Evolutionary conservation across 2,113 vertebrate species (phyloP).

Genomic region (Cavia porcellus): DNA sequence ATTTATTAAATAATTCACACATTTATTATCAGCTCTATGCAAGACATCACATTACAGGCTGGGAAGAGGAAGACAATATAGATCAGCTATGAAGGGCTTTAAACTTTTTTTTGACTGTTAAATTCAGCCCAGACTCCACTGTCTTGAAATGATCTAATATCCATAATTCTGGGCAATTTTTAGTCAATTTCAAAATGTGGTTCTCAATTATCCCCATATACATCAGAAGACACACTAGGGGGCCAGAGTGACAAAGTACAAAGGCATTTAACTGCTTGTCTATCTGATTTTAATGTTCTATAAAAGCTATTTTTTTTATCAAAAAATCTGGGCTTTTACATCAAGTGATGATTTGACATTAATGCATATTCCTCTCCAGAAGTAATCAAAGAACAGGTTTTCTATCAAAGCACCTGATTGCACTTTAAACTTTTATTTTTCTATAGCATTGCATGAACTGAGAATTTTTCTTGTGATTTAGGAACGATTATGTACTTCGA

Average conservation of each 20-base stretch:
- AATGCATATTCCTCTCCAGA: constrained; percentile 77
- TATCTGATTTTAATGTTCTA: constrained; percentile 74
- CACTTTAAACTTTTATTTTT: constrained; percentile 75
- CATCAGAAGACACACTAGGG: constrained; percentile 61
- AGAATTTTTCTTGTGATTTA: constrained; percentile 64
- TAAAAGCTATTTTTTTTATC: constrained; percentile 76
- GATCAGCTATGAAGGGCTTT: background rate
- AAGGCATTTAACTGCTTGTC: constrained; percentile 72
- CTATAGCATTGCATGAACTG: constrained; percentile 52
- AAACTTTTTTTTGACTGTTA: background rate
- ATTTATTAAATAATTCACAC: background rate
- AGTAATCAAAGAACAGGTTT: constrained; percentile 80
- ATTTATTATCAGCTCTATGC: constrained; percentile 3
- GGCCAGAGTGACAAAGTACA: constrained; percentile 62
- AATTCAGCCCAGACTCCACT: background rate
- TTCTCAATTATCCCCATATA: constrained; percentile 67
- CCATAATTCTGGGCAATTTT: constrained; percentile 69
- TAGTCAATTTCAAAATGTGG: constrained; percentile 62
- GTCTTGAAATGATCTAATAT: constrained; percentile 58
- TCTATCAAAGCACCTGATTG: constrained; percentile 79
- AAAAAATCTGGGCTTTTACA: constrained; percentile 69
- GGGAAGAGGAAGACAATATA: background rate
- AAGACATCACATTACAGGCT: background rate
- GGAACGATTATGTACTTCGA: constrained; percentile 34
- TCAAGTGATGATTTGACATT: constrained; percentile 79